Evolutionary conservation across 2,888 invertebrate genomes (phyloP), one percentile per base, ranked within the genome.

Genomic region (Troides oblongomaculatus): DNA sequence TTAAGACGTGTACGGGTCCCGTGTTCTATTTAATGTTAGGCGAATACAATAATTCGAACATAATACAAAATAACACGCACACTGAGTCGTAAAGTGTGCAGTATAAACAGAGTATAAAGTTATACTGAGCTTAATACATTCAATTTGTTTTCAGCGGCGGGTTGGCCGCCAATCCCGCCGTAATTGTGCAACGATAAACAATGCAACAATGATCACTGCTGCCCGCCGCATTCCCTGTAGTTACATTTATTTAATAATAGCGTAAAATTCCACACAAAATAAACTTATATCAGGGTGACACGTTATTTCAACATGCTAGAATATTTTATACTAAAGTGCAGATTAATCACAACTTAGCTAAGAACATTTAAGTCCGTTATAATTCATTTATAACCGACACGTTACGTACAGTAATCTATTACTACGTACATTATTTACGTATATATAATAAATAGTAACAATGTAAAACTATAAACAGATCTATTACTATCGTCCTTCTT

Each of bases 11-110:
- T 71, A 72, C 46, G 60, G 62, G 17, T 72, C 66, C 72, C 62
- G 66, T 69, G 71, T 67, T 69, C 64, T 72, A 72, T 75, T 75
- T 76, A 75, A 70, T 76, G 67, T 73, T 70, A 69, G 68, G 61
- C 71, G 71, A 74, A 76, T 69, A 73, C 73, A 76, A 75, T 84
- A 84, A 85, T 83, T 80, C 80, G 74, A 72, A 74, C 82, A 79
- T 86, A 82, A 84, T 87, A 80, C 80, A 82, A 85, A 84, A 84
- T 79, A 87, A 79, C 84, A 86, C 85, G 84, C 85, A 83, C 83
- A 76, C 72, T 75, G 75, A 79, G 82, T 84, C 86, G 79, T 88
- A 88, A 88, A 89, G 73, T 78, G 74, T 76, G 76, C 75, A 75
- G 75, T 81, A 83, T 83, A 83, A 82, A 83, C 79, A 75, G 78